A percentile compares a stretch with the other conserved stretches of the same genome.
phyloP scores from a whole-genome alignment of 37 sponge, comb jelly and placozoan genomes.

The Geodia barretti region DNA sequence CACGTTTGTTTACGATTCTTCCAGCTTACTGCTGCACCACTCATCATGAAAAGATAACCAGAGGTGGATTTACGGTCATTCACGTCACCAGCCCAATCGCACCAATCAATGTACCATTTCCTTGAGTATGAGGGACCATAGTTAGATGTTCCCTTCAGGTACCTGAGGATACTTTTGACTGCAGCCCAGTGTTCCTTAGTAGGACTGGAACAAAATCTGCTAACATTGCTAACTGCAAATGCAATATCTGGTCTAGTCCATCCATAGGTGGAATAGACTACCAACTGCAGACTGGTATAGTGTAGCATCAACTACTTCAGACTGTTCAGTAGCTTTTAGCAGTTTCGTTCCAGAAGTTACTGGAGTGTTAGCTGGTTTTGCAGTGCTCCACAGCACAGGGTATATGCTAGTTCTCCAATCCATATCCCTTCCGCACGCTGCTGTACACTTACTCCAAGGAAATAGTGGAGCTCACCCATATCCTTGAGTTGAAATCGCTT shows the following conservation, averaged over 20 bases:
- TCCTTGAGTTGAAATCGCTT: constrained; percentile 28
- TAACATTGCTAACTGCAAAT: constrained; percentile 43
- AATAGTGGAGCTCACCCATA: constrained; percentile 30
- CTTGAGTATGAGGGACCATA: constrained; percentile 23
- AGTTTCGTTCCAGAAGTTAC: constrained; percentile 14
- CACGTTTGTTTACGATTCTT: constrained; percentile 33
- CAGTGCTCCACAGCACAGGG: constrained; percentile 48
- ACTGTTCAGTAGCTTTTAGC: constrained; percentile 22
- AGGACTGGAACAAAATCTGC: constrained; percentile 36
- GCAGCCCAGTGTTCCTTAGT: constrained; percentile 46
- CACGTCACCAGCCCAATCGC: constrained; percentile 49
- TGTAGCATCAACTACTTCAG: constrained; percentile 12
- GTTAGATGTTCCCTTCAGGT: constrained; percentile 44
- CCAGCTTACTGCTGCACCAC: constrained; percentile 44
- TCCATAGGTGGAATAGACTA: constrained; percentile 35
- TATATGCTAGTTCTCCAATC: constrained; percentile 67
- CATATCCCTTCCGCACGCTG: constrained; percentile 38
- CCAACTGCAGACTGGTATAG: constrained; percentile 45
- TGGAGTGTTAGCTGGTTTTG: constrained; percentile 37
- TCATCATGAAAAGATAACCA: constrained; percentile 41
- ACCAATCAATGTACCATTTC: constrained; percentile 1
- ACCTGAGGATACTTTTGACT: constrained; percentile 42
- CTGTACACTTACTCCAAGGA: constrained; percentile 45
- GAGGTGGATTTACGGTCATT: constrained; percentile 36
- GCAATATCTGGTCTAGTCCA: constrained; percentile 63